phyloP scores from a whole-genome alignment of 2,113 vertebrate species.

The Coturnix japonica region DNA sequence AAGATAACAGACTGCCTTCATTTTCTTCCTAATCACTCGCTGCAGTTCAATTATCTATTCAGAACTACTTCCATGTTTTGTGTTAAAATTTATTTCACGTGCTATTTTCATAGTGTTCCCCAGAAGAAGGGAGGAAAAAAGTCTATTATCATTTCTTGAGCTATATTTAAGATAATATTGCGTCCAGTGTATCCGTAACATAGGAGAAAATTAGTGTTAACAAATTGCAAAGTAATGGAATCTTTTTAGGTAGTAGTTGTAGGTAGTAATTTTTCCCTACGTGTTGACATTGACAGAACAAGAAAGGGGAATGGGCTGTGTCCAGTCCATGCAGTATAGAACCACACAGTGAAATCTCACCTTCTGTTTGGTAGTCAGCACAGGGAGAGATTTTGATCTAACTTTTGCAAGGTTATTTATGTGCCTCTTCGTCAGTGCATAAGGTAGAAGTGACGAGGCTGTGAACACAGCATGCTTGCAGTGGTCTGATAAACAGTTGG shows the following conservation, averaged over 20 bases:
- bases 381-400: neutral
- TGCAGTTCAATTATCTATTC: neutral
- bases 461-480: neutral
- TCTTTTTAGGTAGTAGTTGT: neutral
- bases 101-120: accelerated
- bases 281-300: neutral
- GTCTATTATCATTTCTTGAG: neutral
- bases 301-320: neutral
- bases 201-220: neutral
- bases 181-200: neutral
- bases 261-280: neutral
- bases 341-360: neutral
- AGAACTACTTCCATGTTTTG: neutral
- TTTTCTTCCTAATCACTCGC: neutral
- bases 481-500: neutral
- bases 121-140: neutral
- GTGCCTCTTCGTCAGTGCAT: neutral
- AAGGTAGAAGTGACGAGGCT: neutral
- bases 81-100: neutral
- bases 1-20: neutral
- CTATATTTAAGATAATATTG: neutral
- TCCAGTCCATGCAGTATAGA: neutral
- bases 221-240: conserved; percentile 12
- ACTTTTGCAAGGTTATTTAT: neutral
- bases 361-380: neutral